Base-by-base conservation (phyloP, 2,888 invertebrate species). In the Tridacna crocea region DNA sequence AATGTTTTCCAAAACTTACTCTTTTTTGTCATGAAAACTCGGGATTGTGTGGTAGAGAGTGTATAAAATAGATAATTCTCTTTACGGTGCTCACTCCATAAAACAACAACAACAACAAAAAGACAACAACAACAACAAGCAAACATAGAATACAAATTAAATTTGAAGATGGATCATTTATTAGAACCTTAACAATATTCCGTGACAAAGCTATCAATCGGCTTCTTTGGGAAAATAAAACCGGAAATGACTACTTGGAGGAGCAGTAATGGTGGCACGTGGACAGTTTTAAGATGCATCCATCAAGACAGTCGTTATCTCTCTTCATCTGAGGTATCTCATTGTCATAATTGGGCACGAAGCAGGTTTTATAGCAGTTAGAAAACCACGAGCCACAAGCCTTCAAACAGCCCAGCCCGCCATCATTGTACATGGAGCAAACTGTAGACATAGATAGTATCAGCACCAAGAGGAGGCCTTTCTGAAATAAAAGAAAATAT, bases 251-350 rank as follows among this genome's bases (percentile, higher is more conserved):
- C 51, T 70, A 70, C 26, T 51, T 48, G 6, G 74, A 48, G 2
- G 70, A 73, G 58, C 84, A 84, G 47, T 82, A 82, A 68, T 84
- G 81, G 26, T 82, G 74, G 36, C 84, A 84, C n/a, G 79, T 84
- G 48, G 81, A 74, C 36, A 84, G 77, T 72, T 68, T 79, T 22
- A 74, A 51, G n/a, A 84, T 84, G 74, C 84, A 84, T 61, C 65
- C 81, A 72, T 84, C 79, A 22, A 84, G 61, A 73, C 84, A 84
- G 55, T 81, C 81, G 36, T 72, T 77, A 72, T 79, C 77, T 10
- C 82, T 72, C 66, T 84, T 84, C 36, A 63, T 74, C 19, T 63
- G 36, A 10, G 58, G 17, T 19, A 73, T 27, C 26, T 74, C 75
- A n/a, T 58, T 72, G 3, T 75, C 79, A 58, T 60, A 51, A 13